Conservation (phyloP, 2,113 vertebrate species). For the Cavia porcellus region DNA sequence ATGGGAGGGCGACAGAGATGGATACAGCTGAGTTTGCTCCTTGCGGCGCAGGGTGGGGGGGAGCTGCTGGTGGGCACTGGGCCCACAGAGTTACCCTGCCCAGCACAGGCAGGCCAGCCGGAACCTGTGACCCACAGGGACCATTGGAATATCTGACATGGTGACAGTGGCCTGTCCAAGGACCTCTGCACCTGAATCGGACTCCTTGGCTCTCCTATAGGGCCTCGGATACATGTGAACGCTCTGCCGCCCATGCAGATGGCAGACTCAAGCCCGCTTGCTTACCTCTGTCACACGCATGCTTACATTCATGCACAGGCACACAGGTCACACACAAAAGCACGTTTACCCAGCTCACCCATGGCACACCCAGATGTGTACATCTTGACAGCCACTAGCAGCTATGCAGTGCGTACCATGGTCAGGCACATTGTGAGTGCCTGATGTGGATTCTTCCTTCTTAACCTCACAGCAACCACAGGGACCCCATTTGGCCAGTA, state of each 20-base stretch:
- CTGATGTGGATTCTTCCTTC: background rate
- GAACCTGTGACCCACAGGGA: background rate
- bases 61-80: background rate
- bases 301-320: background rate
- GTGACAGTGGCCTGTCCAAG: background rate
- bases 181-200: background rate
- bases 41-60: background rate
- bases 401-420: background rate
- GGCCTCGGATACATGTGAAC: background rate
- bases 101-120: too few species aligned
- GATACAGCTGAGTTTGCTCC: background rate
- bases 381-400: background rate
- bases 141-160: background rate
- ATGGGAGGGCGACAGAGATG: background rate
- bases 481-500: background rate
- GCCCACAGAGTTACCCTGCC: background rate
- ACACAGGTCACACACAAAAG: background rate
- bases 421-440: background rate
- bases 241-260: background rate
- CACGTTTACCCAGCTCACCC: rapidly evolving
- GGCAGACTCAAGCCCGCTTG: background rate
- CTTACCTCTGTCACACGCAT: background rate
- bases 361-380: background rate
- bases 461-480: background rate
- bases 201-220: background rate